These are phyloP conservation scores for Pipa parva DNA, from an alignment of 2,113 vertebrate genomes.

Conservation along the genomic window DNA sequence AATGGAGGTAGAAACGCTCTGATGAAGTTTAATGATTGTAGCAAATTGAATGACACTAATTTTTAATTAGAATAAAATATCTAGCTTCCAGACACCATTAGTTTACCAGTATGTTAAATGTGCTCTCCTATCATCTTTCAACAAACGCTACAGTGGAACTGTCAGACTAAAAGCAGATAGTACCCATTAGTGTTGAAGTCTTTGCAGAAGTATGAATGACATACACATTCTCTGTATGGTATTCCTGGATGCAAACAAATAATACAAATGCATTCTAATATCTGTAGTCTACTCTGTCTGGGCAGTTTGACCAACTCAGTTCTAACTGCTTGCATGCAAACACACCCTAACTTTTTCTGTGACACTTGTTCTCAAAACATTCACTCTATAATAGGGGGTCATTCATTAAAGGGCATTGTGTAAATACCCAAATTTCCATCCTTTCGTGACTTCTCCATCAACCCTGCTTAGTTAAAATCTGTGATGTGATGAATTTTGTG, in stretches of 20 bases:
- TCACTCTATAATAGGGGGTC: no score
- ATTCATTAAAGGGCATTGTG: no score
- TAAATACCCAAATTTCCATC: no score
- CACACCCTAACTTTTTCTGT: no score
- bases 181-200: slow-evolving; percentile 22
- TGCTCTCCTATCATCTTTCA: slow-evolving; percentile 3
- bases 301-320: no score
- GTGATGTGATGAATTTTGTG: no score
- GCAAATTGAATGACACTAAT: slow-evolving; percentile 30
- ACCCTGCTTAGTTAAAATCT: no score
- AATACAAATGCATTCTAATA: background rate
- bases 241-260: background rate
- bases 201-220: slow-evolving; percentile 11
- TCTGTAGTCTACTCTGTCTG: no score
- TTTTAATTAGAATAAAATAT: slow-evolving; percentile 39
- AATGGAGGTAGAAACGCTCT: slow-evolving; percentile 9
- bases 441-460: no score
- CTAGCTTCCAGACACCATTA: slow-evolving; percentile 27
- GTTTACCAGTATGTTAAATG: slow-evolving; percentile 23
- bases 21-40: slow-evolving; percentile 27
- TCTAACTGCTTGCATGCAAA: no score
- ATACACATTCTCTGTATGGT: background rate
- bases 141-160: slow-evolving; percentile 14
- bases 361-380: no score
- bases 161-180: slow-evolving; percentile 30